Evolutionary conservation across 2,113 vertebrate genomes (phyloP), one percentile per base, ranked within the genome.

Genomic region (Salvelinus sp.): DNA sequence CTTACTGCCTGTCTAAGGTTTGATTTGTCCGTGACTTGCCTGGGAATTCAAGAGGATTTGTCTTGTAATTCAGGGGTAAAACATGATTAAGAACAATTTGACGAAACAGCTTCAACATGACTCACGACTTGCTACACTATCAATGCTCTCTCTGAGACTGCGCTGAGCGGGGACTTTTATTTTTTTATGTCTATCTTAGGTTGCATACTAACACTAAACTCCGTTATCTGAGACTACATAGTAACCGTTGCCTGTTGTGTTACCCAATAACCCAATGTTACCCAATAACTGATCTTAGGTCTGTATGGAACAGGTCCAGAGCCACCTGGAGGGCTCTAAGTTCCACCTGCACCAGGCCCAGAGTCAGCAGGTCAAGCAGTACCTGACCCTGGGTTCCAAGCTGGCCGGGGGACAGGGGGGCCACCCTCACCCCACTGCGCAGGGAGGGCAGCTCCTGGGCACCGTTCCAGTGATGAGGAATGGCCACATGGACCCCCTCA

Each of bases 291-390:
- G 4, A 6, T 71, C 13, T 30, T 2, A 27, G 6, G 3, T 30
- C 6, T 70, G 57, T 65, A 74, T 20, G 48, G 58, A 30, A n/a
- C 85, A 98, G 97, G 95, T 97, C 76, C 95, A 96, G 89, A 93
- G 89, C 70, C 96, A 97, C 85, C 89, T 97, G 90, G 97, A 98
- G 89, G 96, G 92, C 82, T 93, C 96, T 80, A 96, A 95, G 82
- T 96, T 95, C 80, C 95, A 96, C 62, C 87, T 96, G 68, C 95
- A 96, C 60, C 95, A 96, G 86, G 86, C 88, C 76, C 96, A 96
- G 90, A 93, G 91, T 72, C 93, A 96, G 80, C 96, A 97, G 86
- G 94, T 96, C 83, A 96, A 97, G 85, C 95, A 97, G 85, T 97
- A 96, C 85, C 84, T 97, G 89, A 95, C 95, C 4, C 90, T 97